Evolutionary conservation across 2,888 invertebrate genomes (phyloP), one percentile per base, ranked within the genome.

Genomic region (Synanthedon formicaeformis): DNA sequence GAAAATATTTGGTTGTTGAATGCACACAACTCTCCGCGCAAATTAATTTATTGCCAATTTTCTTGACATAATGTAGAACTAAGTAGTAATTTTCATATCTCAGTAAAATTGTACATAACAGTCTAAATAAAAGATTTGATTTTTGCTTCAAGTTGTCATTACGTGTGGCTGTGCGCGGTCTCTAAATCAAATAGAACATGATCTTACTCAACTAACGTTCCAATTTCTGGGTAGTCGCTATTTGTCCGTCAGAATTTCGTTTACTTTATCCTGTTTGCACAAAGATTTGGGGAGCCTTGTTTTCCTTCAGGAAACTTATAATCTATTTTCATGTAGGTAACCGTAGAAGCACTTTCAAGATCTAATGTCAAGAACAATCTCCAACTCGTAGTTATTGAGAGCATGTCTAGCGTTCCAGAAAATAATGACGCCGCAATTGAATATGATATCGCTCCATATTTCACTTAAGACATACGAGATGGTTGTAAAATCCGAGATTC

Each of bases 401-500:
- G 14, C 14, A 45, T n/a, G 13, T 45, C 14, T 13, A 13, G 13
- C 14, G n/a, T 14, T 45, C 45, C n/a, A 45, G 45, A 45, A 45
- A 59, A 69, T 69, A 67, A 73, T 67, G 62, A 67, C 60, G 59
- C 58, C 55, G 62, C 69, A 63, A 74, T 75, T 73, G 75, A 76
- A 77, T 77, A 71, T 69, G 64, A 69, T 67, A 73, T 68, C 63
- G 64, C 34, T 60, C 64, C 63, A 75, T 76, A 80, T 75, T 76
- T 77, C 75, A 73, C 70, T 74, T 67, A 67, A 73, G 66, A 75
- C 72, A 71, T 73, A 74, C 62, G 69, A 72, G 66, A 71, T 67
- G 66, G 74, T 67, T 69, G 74, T 80, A 77, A 78, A 81, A 77
- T 71, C 72, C 69, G 67, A 74, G 75, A 74, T 74, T 74, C 67